Conservation (phyloP, 2,113 vertebrate genomes). For the Nestor notabilis region DNA sequence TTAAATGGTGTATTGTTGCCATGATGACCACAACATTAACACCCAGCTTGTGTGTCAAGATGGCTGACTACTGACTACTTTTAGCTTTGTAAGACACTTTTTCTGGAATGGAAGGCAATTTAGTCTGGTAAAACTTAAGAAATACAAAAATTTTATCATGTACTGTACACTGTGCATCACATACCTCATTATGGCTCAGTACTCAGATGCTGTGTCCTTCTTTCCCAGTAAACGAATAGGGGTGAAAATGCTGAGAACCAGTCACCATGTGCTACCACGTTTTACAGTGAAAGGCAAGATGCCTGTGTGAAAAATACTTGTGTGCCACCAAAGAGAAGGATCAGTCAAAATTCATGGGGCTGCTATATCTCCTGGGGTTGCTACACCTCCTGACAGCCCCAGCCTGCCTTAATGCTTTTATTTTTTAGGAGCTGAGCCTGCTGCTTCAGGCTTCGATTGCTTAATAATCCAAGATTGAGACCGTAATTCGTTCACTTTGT, state of each 20-base stretch:
- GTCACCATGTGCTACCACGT: neutral
- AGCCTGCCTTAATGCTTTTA: neutral
- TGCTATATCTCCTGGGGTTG: neutral
- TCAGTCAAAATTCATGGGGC: neutral
- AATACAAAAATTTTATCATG: neutral
- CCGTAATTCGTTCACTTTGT: neutral
- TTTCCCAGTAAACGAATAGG: neutral
- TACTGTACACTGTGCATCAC: neutral
- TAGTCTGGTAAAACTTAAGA: neutral
- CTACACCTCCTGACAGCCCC: neutral
- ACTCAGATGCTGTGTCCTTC: neutral
- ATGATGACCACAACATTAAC: neutral
- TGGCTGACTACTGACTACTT: neutral
- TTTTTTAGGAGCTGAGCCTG: neutral
- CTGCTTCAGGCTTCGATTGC: neutral
- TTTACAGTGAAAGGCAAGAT: neutral
- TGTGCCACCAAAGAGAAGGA: neutral
- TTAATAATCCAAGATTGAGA: neutral
- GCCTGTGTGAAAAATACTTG: neutral
- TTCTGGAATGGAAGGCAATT: neutral
- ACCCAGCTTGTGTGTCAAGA: neutral
- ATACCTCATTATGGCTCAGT: rapidly evolving
- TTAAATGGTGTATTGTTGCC: neutral
- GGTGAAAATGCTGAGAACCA: neutral
- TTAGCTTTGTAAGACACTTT: neutral